Evolutionary conservation across 1,140 invertebrate genomes (phyloP).

Genomic region (Drosophila miranda): DNA sequence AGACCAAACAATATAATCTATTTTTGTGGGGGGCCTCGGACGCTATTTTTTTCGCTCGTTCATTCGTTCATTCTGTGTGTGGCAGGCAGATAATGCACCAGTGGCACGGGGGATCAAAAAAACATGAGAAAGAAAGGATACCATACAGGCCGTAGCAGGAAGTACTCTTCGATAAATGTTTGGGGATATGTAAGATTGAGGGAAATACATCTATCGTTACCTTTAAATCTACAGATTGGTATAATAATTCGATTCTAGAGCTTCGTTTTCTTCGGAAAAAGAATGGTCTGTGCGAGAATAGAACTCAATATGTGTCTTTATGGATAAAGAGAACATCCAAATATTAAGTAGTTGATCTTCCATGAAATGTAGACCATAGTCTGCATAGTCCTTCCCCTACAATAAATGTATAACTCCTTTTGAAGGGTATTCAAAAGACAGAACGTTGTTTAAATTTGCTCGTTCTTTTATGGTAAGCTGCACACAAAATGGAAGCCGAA

Average conservation of each 20-base stretch:
- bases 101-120: conserved; percentile 1
- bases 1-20: conserved; percentile 77
- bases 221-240: no score
- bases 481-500: conserved; percentile 8
- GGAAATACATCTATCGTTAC: no score
- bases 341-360: no score
- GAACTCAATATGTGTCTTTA: background rate
- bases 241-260: no score
- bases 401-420: background rate
- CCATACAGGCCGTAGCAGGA: background rate
- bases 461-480: conserved; percentile 49
- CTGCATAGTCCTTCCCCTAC: background rate
- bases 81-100: conserved; percentile 36
- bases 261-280: background rate
- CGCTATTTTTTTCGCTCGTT: conserved; percentile 42
- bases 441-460: conserved; percentile 60
- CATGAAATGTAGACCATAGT: no score
- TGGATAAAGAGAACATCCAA: no score
- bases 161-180: background rate
- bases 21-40: conserved; percentile 53
- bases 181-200: no score
- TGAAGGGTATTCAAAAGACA: background rate
- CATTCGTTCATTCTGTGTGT: conserved; percentile 20
- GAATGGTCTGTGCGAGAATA: background rate
- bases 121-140: background rate